Base-by-base conservation (phyloP, 2,797 vertebrate genomes). In the Sphenodon punctatus region DNA sequence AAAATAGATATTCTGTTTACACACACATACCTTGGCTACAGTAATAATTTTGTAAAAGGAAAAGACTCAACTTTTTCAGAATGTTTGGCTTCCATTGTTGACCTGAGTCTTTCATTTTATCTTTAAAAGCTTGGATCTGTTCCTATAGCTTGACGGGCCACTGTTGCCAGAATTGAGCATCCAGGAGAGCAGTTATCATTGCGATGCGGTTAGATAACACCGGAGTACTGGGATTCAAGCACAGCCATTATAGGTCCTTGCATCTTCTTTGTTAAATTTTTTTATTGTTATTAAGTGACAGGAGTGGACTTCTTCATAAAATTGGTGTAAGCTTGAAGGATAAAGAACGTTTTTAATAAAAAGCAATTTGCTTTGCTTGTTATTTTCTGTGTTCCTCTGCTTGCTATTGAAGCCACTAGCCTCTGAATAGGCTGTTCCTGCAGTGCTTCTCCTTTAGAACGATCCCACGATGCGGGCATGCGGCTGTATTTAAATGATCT, bases 291-390 rank as follows among this genome's bases (percentile, higher is more conserved):
- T n/a, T n/a, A n/a, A n/a, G n/a, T n/a, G n/a, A n/a, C n/a, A n/a
- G n/a, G n/a, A n/a, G n/a, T n/a, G n/a, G 53, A 32, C 51, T 75
- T 45, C 34, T 64, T 79, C 84, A 75, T 72, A 30, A 72, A 82
- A 36, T 20, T n/a, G 19, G 34, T 71, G 46, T 70, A 74, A 84
- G 70, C n/a, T 34, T 55, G 41, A 23, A 63, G 16, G 39, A 59
- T 49, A 49, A 65, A 72, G 56, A 90, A 49, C 20, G 1, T 68
- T 85, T 80, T 72, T 39, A 60, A 42, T 14, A 2, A 75, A 73
- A 77, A 65, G 27, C 82, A 63, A 25, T 81, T 75, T 65, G 36
- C 46, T 79, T 56, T 48, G 6, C 58, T 36, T 3, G 2, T 48
- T 55, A 67, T 20, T 8, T 82, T 84, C 34, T 46, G 13, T 75